Conservation (phyloP, 1,140 invertebrate species). For the Sarcophaga bullata region DNA sequence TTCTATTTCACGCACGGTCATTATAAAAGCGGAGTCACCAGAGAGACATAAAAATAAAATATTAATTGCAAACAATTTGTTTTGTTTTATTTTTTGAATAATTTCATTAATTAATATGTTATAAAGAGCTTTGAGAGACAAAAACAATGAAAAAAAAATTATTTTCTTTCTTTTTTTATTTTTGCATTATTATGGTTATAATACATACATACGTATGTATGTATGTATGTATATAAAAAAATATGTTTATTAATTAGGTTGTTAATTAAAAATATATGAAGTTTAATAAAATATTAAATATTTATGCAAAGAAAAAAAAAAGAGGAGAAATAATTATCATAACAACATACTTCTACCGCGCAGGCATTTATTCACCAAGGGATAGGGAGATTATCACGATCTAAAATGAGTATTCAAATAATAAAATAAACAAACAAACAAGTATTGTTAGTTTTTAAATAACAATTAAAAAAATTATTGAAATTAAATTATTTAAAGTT, state of each 20-base stretch:
- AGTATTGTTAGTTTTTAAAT: no score
- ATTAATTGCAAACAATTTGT: constrained; percentile 20
- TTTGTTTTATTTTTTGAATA: neutral
- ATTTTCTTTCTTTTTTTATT: no score
- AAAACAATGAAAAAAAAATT: no score
- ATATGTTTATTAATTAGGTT: constrained; percentile 13
- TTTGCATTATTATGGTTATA: no score
- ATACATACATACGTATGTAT: neutral
- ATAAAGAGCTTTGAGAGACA: no score
- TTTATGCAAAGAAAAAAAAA: neutral
- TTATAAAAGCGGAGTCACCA: neutral
- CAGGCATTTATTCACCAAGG: neutral
- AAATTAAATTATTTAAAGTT: no score
- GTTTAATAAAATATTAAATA: neutral
- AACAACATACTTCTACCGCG: neutral
- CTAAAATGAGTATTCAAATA: neutral
- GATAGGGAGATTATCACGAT: constrained; percentile 14
- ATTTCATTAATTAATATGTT: no score
- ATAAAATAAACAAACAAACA: no score
- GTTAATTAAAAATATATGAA: constrained; percentile 11
- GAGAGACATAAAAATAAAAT: neutral
- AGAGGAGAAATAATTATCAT: neutral
- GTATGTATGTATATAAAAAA: neutral
- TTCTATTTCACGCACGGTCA: no score
- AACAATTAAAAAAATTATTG: no score